These are phyloP conservation scores for Reticulitermes lucifugus DNA, from an alignment of 2,888 invertebrate genomes.

Conservation along the genomic window DNA sequence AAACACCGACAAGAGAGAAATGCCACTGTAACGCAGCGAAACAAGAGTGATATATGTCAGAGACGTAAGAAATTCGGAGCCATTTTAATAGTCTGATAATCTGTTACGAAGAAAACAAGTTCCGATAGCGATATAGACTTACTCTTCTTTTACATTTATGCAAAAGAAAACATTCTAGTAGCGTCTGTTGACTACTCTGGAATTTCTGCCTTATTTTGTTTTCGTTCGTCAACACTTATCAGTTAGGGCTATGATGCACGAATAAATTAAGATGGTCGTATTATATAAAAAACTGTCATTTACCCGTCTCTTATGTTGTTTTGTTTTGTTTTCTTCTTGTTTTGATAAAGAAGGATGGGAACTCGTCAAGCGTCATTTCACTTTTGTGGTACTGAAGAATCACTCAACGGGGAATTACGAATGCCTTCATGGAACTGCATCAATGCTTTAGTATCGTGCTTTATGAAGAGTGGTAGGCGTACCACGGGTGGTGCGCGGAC, in stretches of 20 bases:
- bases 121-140: neutral
- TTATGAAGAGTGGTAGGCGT: too few relatives aligned
- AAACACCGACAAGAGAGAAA: slow-evolving; percentile 6
- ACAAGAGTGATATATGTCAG: slow-evolving; percentile 3
- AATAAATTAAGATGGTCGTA: neutral
- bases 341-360: slow-evolving; percentile 11
- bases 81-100: neutral
- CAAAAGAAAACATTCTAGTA: neutral
- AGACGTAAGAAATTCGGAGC: neutral
- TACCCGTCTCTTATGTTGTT: neutral
- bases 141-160: too few relatives aligned
- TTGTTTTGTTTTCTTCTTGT: neutral
- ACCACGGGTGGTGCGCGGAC: too few relatives aligned
- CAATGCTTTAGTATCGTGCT: too few relatives aligned
- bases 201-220: neutral
- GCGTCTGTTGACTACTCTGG: neutral
- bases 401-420: neutral
- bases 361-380: neutral
- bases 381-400: neutral
- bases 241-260: slow-evolving; percentile 1
- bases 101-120: neutral
- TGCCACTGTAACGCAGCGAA: neutral
- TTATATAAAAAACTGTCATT: slow-evolving; percentile 14
- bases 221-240: neutral
- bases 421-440: too few relatives aligned